Evolutionary conservation across 2,113 vertebrate genomes (phyloP).

Genomic region (Hiodon tergisus): DNA sequence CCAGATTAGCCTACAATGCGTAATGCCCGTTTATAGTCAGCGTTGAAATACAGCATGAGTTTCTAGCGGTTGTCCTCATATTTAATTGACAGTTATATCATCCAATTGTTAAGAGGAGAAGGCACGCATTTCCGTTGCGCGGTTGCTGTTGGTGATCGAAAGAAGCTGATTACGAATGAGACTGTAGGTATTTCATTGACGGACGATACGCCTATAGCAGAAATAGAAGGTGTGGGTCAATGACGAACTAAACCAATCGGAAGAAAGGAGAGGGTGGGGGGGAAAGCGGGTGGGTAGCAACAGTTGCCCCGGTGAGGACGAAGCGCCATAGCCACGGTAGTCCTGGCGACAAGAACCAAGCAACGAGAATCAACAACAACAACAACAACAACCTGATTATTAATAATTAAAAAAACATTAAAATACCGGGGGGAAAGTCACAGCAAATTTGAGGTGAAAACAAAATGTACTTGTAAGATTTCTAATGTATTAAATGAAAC

Average conservation of each 20-base stretch:
- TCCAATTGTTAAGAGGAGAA: constrained; percentile 17
- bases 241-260: constrained; percentile 48
- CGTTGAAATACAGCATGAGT: neutral
- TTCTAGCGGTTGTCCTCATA: neutral
- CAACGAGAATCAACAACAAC: constrained; percentile 92
- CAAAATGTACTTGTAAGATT: constrained; percentile 39
- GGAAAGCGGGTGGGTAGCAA: constrained; percentile 85
- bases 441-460: constrained; percentile 63
- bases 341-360: constrained; percentile 96
- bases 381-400: constrained; percentile 56
- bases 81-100: constrained; percentile 21
- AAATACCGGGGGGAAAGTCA: constrained; percentile 57
- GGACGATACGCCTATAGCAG: constrained; percentile 31
- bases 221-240: constrained; percentile 39
- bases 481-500: constrained; percentile 44
- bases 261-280: constrained; percentile 47
- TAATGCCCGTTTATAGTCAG: neutral
- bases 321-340: constrained; percentile 98
- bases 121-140: neutral
- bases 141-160: constrained; percentile 20
- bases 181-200: constrained; percentile 34
- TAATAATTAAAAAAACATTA: constrained; percentile 59
- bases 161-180: constrained; percentile 37
- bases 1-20: too few relatives aligned
- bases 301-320: constrained; percentile 98